A percentile compares a stretch with the other conserved stretches of the same genome.
These are phyloP conservation scores for Eretmocerus hayati DNA, from an alignment of 2,888 invertebrate species.

Conservation along the genomic window DNA sequence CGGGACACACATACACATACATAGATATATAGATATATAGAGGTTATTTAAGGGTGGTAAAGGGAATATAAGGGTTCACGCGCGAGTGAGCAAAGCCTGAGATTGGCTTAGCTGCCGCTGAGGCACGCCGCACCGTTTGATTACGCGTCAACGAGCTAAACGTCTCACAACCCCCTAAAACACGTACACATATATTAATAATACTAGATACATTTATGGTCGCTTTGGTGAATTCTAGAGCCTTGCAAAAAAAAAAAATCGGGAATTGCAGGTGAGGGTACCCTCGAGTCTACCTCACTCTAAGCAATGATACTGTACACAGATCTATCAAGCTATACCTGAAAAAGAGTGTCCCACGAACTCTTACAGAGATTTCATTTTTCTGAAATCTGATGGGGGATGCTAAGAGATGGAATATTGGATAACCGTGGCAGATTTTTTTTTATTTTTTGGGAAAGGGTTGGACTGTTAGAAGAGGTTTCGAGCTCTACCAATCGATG, in stretches of 20 bases:
- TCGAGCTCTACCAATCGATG: too few relatives aligned
- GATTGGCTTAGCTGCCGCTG: slow-evolving; percentile 47
- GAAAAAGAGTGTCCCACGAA: too few relatives aligned
- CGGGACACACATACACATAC: background rate
- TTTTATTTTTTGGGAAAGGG: too few relatives aligned
- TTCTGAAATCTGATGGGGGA: too few relatives aligned
- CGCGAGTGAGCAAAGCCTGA: slow-evolving; percentile 43
- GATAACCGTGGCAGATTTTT: too few relatives aligned
- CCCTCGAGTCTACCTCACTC: too few relatives aligned
- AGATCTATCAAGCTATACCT: too few relatives aligned
- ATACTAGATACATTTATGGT: background rate
- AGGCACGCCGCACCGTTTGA: slow-evolving; percentile 41
- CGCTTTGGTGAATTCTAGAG: background rate
- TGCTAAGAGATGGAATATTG: too few relatives aligned
- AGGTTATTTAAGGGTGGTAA: slow-evolving; percentile 17
- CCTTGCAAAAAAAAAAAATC: slow-evolving; percentile 30
- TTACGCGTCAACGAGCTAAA: slow-evolving; percentile 44
- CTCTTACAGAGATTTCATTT: too few relatives aligned
- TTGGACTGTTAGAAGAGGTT: too few relatives aligned
- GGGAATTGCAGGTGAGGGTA: background rate
- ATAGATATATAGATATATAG: background rate
- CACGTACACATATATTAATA: background rate
- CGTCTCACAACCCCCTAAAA: slow-evolving; percentile 15
- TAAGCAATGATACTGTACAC: too few relatives aligned
- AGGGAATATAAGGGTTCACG: slow-evolving; percentile 23